Conservation (phyloP, 2,113 vertebrate genomes). For the Numida meleagris region DNA sequence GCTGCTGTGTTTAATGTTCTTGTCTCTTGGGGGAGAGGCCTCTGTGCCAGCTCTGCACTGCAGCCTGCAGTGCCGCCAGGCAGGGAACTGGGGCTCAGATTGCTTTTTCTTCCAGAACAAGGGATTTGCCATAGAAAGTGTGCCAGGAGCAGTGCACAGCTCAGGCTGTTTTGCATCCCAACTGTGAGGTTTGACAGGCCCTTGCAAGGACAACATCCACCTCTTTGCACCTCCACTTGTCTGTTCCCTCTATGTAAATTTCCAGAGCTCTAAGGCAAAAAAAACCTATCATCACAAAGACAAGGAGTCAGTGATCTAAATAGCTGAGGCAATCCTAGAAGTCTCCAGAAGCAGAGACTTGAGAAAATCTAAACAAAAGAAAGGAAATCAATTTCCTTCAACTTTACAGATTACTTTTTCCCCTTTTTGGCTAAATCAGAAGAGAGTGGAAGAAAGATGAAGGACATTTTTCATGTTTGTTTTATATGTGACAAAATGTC, state of each 20-base stretch:
- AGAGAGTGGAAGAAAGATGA: neutral
- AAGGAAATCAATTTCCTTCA: neutral
- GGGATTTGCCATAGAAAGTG: neutral
- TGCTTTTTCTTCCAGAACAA: neutral
- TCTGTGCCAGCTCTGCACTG: accelerated
- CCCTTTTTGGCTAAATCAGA: neutral
- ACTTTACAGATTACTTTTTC: neutral
- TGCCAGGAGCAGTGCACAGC: neutral
- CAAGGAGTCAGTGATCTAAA: neutral
- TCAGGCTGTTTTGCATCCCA: neutral
- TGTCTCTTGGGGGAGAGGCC: neutral
- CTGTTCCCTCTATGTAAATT: neutral
- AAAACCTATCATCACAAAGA: neutral
- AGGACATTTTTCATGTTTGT: neutral
- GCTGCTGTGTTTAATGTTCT: neutral
- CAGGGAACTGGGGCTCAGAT: neutral
- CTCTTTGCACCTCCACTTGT: neutral
- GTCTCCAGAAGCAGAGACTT: neutral
- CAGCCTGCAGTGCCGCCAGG: neutral
- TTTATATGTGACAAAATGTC: neutral
- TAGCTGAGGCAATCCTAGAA: neutral
- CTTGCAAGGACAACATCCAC: neutral
- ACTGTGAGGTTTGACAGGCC: neutral
- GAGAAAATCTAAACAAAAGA: neutral
- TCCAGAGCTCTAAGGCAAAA: neutral